phyloP scores from a whole-genome alignment of 2,888 invertebrate species.

The Calephelis perditalis region DNA sequence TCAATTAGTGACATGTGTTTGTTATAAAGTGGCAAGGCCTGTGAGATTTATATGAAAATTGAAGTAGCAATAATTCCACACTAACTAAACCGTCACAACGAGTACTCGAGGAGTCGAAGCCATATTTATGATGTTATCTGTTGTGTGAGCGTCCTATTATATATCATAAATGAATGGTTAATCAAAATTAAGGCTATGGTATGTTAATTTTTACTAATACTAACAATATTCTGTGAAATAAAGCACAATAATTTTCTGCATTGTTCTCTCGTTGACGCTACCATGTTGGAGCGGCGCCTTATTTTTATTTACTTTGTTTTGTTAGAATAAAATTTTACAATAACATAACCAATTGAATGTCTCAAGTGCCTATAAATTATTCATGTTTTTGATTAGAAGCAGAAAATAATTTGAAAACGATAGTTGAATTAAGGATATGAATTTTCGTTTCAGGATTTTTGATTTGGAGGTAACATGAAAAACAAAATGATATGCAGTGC shows the following conservation, averaged over 20 bases:
- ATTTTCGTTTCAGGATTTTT: conserved; percentile 66
- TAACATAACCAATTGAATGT: not conserved
- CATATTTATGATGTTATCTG: conserved; percentile 83
- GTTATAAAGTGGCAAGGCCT: conserved; percentile 51
- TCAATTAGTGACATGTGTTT: conserved; percentile 44
- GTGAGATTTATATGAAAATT: conserved; percentile 45
- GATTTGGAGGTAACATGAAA: conserved; percentile 45
- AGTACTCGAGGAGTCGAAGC: conserved; percentile 75
- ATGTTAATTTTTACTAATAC: conserved; percentile 48
- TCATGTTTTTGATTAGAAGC: not conserved
- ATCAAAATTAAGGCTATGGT: conserved; percentile 68
- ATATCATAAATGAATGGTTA: conserved; percentile 66
- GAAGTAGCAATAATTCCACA: conserved; percentile 67
- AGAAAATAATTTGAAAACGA: not conserved
- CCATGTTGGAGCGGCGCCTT: conserved; percentile 62
- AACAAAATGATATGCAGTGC: conserved; percentile 56
- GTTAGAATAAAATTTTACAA: conserved; percentile 24
- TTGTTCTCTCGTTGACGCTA: conserved; percentile 69
- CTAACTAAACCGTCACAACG: conserved; percentile 76
- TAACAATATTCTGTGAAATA: conserved; percentile 34
- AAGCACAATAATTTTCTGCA: conserved; percentile 44
- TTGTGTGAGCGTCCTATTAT: conserved; percentile 73
- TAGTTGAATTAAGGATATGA: conserved; percentile 28
- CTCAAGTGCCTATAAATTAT: not conserved
- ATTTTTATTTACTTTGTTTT: conserved; percentile 47